Evolutionary conservation across 2,888 invertebrate species (phyloP).

Genomic region (Thyatira batis): DNA sequence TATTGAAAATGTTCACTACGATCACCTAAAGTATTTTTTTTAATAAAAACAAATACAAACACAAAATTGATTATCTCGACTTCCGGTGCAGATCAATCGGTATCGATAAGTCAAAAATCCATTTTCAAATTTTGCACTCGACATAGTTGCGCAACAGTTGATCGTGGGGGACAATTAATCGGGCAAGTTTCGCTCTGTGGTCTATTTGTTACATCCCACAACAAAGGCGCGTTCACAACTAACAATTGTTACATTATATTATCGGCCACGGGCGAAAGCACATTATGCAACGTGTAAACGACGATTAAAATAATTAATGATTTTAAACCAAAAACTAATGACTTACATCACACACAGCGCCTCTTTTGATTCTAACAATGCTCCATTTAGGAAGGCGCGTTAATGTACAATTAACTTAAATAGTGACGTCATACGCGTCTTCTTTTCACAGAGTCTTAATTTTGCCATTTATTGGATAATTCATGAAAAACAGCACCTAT

Average conservation of each 20-base stretch:
- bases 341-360: conserved; percentile 62
- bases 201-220: conserved; percentile 54
- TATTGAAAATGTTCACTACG: too few relatives aligned
- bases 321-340: conserved; percentile 51
- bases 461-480: too few relatives aligned
- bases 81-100: neutral
- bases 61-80: neutral
- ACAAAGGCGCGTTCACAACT: conserved; percentile 69
- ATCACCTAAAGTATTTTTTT: neutral
- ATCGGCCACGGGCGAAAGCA: conserved; percentile 65
- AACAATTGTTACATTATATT: conserved; percentile 77
- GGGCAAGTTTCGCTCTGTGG: conserved; percentile 44
- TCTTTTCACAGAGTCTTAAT: neutral
- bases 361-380: conserved; percentile 46
- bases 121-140: neutral
- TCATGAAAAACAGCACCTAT: too few relatives aligned
- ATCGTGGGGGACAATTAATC: conserved; percentile 51
- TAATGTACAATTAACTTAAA: conserved; percentile 4
- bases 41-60: neutral
- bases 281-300: conserved; percentile 69
- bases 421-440: neutral
- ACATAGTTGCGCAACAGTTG: conserved; percentile 31
- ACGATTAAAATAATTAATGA: conserved; percentile 77
- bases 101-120: neutral
- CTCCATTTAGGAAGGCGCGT: conserved; percentile 20